Percentiles rank a stretch among this genome's conserved stretches.
Conservation (phyloP, 2,113 vertebrate species). For the Notiomystis cincta region DNA sequence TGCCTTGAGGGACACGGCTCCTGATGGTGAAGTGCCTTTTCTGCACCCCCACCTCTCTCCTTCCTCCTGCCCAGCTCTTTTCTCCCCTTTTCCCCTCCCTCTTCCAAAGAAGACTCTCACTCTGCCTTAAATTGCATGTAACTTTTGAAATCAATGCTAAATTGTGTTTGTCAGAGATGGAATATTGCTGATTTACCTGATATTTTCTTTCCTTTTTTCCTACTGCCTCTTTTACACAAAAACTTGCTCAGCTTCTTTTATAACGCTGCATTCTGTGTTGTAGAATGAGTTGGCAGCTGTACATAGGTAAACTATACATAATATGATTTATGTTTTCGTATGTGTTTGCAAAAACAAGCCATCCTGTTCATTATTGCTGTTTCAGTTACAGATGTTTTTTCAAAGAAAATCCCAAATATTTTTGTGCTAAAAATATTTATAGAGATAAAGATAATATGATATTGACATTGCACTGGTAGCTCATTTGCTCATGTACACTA, state of each 20-base stretch:
- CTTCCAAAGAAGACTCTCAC: not conserved
- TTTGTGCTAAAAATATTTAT: not conserved
- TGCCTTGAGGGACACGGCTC: fast-evolving
- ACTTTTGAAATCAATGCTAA: not conserved
- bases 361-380: not conserved
- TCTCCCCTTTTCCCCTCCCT: fast-evolving
- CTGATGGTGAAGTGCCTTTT: not conserved
- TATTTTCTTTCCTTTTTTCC: not conserved
- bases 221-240: not conserved
- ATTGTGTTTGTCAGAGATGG: not conserved
- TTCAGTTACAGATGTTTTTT: not conserved
- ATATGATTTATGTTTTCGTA: not conserved
- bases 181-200: not conserved
- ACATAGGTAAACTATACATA: not conserved
- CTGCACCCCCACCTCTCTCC: not conserved
- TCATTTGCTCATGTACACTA: not conserved
- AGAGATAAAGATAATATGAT: not conserved
- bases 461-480: not conserved
- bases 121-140: not conserved
- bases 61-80: not conserved
- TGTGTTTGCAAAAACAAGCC: not conserved
- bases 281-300: not conserved
- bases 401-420: not conserved
- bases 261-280: not conserved
- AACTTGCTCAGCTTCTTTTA: not conserved